These are phyloP conservation scores for Petrolisthes manimaculis DNA, from an alignment of 2,888 invertebrate genomes.

Conservation along the genomic window DNA sequence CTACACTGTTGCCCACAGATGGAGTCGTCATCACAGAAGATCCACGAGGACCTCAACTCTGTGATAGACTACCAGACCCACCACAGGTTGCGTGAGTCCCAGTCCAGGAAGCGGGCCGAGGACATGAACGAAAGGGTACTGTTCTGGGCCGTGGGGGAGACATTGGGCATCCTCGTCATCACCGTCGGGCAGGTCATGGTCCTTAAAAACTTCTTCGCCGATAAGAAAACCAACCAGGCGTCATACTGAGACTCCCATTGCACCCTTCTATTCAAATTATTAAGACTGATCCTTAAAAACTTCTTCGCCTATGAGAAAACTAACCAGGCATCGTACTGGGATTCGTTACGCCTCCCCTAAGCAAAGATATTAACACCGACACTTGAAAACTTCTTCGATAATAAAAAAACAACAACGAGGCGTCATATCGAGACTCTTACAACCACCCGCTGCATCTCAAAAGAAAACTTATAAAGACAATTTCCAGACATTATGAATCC, in stretches of 20 bases:
- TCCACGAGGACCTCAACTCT: conserved; percentile 88
- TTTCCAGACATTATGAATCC: too few relatives aligned
- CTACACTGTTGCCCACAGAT: conserved; percentile 74
- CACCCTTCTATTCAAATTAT: too few relatives aligned
- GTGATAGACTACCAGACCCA: conserved; percentile 97
- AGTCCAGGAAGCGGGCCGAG: conserved; percentile 94
- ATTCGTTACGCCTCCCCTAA: too few relatives aligned
- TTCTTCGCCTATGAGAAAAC: too few relatives aligned
- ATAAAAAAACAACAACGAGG: too few relatives aligned
- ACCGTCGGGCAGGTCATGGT: conserved; percentile 92
- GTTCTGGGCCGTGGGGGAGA: conserved; percentile 93
- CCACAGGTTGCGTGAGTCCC: conserved; percentile 93
- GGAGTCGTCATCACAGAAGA: conserved; percentile 90
- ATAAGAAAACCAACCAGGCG: conserved; percentile 68
- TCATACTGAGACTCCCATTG: conserved; percentile 26
- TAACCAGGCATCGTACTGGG: too few relatives aligned
- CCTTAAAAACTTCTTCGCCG: conserved; percentile 91
- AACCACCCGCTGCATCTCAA: too few relatives aligned
- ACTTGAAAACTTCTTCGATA: too few relatives aligned
- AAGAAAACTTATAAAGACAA: too few relatives aligned
- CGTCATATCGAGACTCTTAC: too few relatives aligned
- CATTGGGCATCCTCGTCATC: conserved; percentile 84
- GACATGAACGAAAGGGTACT: conserved; percentile 94
- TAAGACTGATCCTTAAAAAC: too few relatives aligned
- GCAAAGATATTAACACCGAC: too few relatives aligned